phyloP scores from a whole-genome alignment of 2,888 invertebrate genomes.

The Euproctis similis region DNA sequence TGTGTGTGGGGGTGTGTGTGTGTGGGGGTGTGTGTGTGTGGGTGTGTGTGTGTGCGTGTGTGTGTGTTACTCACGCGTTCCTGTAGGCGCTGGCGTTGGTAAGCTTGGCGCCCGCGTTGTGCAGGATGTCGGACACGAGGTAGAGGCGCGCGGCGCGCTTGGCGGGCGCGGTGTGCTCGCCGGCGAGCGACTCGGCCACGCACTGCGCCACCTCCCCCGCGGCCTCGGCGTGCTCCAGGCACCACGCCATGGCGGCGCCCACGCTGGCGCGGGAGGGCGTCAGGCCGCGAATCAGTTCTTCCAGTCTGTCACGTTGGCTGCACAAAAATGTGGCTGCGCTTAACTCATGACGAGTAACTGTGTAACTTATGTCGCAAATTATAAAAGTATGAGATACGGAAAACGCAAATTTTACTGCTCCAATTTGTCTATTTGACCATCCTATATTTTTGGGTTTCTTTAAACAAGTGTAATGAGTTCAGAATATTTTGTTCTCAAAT shows the following conservation, averaged over 20 bases:
- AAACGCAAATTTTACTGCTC: too few species aligned
- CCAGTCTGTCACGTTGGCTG: constrained; percentile 94
- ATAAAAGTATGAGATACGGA: too few species aligned
- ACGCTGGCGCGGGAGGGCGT: constrained; percentile 87
- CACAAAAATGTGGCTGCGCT: too few species aligned
- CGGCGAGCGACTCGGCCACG: constrained; percentile 89
- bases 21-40: too few species aligned
- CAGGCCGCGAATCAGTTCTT: constrained; percentile 91
- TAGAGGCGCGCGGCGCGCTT: constrained; percentile 96
- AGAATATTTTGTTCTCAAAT: too few species aligned
- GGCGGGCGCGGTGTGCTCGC: constrained; percentile 83
- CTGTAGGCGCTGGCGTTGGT: constrained; percentile 96
- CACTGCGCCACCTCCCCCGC: constrained; percentile 96
- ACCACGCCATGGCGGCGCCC: constrained; percentile 98
- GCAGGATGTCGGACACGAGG: constrained; percentile 96
- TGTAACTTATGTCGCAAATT: too few species aligned
- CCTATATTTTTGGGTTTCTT: too few species aligned
- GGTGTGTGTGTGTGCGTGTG: too few species aligned
- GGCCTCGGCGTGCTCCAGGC: constrained; percentile 98
- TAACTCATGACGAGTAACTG: too few species aligned
- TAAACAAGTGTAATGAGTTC: too few species aligned
- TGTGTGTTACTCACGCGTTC: constrained; percentile 81
- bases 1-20: too few species aligned
- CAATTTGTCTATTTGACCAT: too few species aligned
- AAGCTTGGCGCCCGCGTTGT: constrained; percentile 97